phyloP scores from a whole-genome alignment of 64 coral and sea anemone genomes.

The Catalaphyllia jardinei region DNA sequence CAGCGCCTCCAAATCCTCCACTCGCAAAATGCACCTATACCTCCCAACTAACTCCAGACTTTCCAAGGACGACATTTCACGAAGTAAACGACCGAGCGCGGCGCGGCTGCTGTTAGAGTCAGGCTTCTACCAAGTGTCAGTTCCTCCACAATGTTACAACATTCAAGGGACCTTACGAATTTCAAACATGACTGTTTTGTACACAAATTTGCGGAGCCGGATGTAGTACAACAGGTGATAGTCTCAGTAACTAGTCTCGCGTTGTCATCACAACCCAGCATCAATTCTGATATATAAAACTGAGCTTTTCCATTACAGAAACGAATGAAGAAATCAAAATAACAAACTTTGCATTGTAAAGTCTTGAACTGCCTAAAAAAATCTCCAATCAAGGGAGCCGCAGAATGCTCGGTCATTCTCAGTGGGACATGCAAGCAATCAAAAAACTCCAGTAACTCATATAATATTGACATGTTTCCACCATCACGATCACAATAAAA shows the following conservation, averaged over 20 bases:
- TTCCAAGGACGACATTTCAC: background rate
- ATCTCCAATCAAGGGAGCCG: background rate
- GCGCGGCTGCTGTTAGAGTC: background rate
- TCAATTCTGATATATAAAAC: background rate
- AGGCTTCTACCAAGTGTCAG: no score
- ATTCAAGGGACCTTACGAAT: background rate
- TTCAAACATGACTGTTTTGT: background rate
- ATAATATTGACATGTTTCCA: background rate
- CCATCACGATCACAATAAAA: background rate
- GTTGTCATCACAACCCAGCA: background rate
- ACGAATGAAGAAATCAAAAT: background rate
- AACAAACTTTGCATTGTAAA: background rate
- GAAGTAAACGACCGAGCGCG: background rate
- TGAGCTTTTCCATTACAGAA: background rate
- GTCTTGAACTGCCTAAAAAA: background rate
- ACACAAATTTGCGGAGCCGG: background rate
- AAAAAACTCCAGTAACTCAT: background rate
- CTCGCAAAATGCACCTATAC: background rate
- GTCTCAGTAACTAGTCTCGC: background rate
- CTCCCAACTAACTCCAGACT: fast-evolving
- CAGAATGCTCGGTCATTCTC: background rate
- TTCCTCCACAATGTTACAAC: no score
- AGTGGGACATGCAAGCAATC: background rate
- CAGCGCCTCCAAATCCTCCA: background rate
- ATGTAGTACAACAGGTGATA: background rate